These are phyloP conservation scores for Drosophila lacicola DNA, from an alignment of 2,888 invertebrate genomes.

Conservation along the genomic window DNA sequence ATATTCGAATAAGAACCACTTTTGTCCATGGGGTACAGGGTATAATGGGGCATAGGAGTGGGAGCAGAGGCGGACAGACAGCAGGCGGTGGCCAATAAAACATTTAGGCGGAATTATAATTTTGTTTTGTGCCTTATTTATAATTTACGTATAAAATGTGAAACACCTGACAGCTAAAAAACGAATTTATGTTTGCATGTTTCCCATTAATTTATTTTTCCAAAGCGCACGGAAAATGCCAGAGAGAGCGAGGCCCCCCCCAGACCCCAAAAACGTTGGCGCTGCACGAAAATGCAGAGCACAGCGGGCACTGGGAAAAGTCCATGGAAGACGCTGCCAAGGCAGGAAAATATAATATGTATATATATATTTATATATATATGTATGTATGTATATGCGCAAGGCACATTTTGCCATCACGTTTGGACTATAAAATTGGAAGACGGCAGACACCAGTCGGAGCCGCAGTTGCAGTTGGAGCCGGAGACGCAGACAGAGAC, in stretches of 20 bases:
- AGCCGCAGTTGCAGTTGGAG: constrained; percentile 20
- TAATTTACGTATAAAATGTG: constrained; percentile 80
- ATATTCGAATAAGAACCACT: too few species aligned
- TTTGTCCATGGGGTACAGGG: background rate
- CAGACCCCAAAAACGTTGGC: constrained; percentile 7
- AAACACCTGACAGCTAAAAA: constrained; percentile 82
- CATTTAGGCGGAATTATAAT: constrained; percentile 78
- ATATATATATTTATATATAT: background rate
- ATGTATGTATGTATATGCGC: constrained; percentile 20
- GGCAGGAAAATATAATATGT: constrained; percentile 5
- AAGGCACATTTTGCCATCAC: constrained; percentile 72
- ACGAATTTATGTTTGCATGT: constrained; percentile 83
- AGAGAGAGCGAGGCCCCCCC: constrained; percentile 2
- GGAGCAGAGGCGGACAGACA: constrained; percentile 43
- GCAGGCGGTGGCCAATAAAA: constrained; percentile 74
- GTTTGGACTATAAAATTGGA: constrained; percentile 77
- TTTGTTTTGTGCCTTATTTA: constrained; percentile 72
- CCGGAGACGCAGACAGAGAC: constrained; percentile 12
- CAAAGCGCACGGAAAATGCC: constrained; percentile 52
- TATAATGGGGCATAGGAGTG: constrained; percentile 13
- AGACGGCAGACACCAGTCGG: constrained; percentile 40
- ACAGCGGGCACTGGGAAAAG: constrained; percentile 41
- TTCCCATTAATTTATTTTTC: constrained; percentile 82
- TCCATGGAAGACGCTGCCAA: constrained; percentile 25
- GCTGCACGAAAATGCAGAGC: constrained; percentile 52